Base-by-base conservation (phyloP, 2,888 invertebrate species). In the Leptopilina syphax region DNA sequence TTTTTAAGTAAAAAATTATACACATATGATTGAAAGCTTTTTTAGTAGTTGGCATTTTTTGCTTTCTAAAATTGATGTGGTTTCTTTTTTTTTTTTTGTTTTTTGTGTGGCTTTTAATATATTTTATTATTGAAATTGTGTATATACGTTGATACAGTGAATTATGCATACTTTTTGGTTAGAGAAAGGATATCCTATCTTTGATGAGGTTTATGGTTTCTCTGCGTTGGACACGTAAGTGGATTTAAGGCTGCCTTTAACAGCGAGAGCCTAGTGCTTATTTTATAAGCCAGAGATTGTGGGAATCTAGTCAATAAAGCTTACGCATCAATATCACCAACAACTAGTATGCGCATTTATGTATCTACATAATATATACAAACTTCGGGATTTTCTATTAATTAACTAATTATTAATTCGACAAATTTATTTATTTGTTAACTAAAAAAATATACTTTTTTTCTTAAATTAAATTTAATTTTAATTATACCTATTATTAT, bases 171-270 rank as follows among this genome's bases (percentile, higher is more conserved):
- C 65, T 8, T 13, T 12, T 65, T 65, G 27, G 13, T 27, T 13
- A 65, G 41, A 34, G 18, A 41, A 41, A 65, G 65, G 41, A 27
- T 34, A 65, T 13, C 65, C 65, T 65, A 34, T 34, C 65, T 65
- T 41, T 65, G 41, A 65, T 65, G 65, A 41, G 65, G 65, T 65
- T 65, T 65, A 65, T 13, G 65, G 65, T 65, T 65, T 65, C 65
- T 65, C 65, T 65, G 65, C 4, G 3, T 65, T 41, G 13, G 65
- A 41, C 65, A 65, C 65, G 34, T 65, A 65, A 65, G 65, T 65
- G 65, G 65, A 27, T 65, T 65, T 65, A 65, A 65, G 65, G 41
- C 41, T 34, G 24, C 65, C 65, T 65, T 65, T 65, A 65, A 65
- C 41, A 41, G 65, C 27, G 34, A 24, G 34, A 65, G 13, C 41